Percentiles rank a stretch among this genome's conserved stretches.
Evolutionary conservation across 2,797 vertebrate species (phyloP).

Genomic region (Melanotaenia nigrans): DNA sequence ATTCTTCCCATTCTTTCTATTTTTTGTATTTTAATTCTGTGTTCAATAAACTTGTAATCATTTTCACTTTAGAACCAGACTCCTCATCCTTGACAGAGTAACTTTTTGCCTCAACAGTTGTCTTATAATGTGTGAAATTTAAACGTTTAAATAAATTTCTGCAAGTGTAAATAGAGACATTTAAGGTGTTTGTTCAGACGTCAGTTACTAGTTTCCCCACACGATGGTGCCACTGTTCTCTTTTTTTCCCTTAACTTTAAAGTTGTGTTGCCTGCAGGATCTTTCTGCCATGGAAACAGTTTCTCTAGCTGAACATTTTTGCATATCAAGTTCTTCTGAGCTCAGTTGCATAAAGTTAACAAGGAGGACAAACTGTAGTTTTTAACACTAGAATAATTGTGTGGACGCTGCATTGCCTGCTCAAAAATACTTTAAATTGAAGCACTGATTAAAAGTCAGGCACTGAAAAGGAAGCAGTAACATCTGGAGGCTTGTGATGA

Average conservation of each 20-base stretch:
- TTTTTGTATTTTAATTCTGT: no score
- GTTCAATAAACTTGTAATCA: no score
- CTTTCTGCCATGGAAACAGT: conserved; percentile 60
- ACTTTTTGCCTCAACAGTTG: no score
- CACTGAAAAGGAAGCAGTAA: neutral
- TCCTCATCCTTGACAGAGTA: no score
- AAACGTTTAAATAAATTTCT: neutral
- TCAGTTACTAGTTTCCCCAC: conserved; percentile 35
- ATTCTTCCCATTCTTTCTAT: no score
- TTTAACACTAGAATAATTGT: no score
- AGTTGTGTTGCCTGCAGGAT: conserved; percentile 34
- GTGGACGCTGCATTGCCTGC: neutral
- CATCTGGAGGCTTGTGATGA: neutral
- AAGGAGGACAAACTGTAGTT: no score
- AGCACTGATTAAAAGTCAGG: neutral
- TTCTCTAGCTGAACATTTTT: conserved; percentile 27
- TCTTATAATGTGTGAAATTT: neutral
- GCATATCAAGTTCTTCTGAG: conserved; percentile 1
- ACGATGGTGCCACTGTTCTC: conserved; percentile 47
- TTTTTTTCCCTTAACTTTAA: conserved; percentile 12
- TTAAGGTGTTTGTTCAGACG: neutral
- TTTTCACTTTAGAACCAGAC: no score
- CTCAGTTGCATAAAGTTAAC: conserved; percentile 21
- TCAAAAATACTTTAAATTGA: neutral
- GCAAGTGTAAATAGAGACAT: neutral